Evolutionary conservation across 2,888 invertebrate species (phyloP).

Genomic region (Bellardia pandia): DNA sequence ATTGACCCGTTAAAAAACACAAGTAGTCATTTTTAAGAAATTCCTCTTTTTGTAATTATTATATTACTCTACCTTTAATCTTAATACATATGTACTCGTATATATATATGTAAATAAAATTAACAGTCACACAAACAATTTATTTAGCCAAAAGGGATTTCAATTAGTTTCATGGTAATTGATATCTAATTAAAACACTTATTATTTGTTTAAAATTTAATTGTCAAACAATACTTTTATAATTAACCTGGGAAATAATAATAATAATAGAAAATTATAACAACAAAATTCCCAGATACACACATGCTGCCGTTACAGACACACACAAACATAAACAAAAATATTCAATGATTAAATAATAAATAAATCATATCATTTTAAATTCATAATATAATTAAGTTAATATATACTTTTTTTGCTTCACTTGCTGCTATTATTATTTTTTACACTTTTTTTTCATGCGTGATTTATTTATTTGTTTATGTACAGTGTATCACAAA

Average conservation of each 20-base stretch:
- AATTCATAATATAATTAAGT: constrained; percentile 63
- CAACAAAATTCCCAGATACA: background rate
- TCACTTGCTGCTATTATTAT: background rate
- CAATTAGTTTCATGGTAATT: constrained; percentile 27
- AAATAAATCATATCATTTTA: constrained; percentile 61
- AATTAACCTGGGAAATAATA: constrained; percentile 46
- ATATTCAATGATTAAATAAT: constrained; percentile 52
- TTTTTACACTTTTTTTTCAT: background rate
- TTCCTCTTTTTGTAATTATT: too few relatives aligned
- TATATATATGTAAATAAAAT: too few relatives aligned
- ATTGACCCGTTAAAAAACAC: too few relatives aligned
- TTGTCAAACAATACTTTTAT: constrained; percentile 37
- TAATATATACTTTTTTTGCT: constrained; percentile 17
- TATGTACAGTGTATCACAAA: too few relatives aligned
- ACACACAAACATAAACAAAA: background rate
- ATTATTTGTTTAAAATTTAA: constrained; percentile 47
- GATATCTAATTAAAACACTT: constrained; percentile 56
- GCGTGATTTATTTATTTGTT: constrained; percentile 38
- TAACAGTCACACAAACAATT: background rate
- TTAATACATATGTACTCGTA: too few relatives aligned
- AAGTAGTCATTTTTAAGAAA: too few relatives aligned
- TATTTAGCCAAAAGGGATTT: background rate
- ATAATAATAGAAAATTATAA: background rate
- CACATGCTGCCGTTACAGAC: background rate
- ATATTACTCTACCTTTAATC: too few relatives aligned